Evolutionary conservation across 1,140 invertebrate genomes (phyloP), one percentile per base, ranked within the genome.

Genomic region (Drosophila baimaii): DNA sequence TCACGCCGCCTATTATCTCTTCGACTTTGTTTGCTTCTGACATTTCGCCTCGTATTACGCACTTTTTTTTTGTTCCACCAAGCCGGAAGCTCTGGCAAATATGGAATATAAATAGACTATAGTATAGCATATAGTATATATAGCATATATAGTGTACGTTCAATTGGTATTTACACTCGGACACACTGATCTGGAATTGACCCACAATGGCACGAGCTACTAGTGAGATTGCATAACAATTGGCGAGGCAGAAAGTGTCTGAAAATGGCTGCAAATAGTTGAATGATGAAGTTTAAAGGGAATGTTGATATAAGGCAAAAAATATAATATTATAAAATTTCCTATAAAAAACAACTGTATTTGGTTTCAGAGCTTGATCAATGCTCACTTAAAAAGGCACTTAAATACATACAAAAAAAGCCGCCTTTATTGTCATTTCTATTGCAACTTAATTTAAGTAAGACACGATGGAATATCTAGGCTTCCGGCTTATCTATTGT

Each of bases 71-170:
- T n/a, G n/a, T 5, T 13, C 13, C 8, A 31, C 10, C 3, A 1
- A 66, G 52, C 68, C 68, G 68, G 68, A 71, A 71, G 43, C 51
- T 58, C 10, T 70, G 66, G 33, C 68, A 37, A 70, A 57, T 39
- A 39, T 17, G 64, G 39, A 33, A 39, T 43, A 69, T 66, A 65
- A 62, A 62, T 65, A 65, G 61, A 35, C 4, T 29, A 37, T 21
- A 61, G 27, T 15, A 19, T 39, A 49, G 12, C 9, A 19, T 35
- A 15, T 33, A 65, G 13, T 29, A 10, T 37, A 23, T 10, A 15
- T 37, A 29, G 2, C 12, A 13, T 29, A 15, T 2, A 13, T 19
- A 31, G 29, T 7, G 23, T 31, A 27, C 64, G n/a, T 37, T 68
- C 47, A 69, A 69, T 57, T 70, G 49, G 25, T 68, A 31, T 68